Percentiles rank a stretch among this genome's conserved stretches.
phyloP scores from a whole-genome alignment of 2,797 vertebrate genomes.

The Melanotaenia parkinsoni region DNA sequence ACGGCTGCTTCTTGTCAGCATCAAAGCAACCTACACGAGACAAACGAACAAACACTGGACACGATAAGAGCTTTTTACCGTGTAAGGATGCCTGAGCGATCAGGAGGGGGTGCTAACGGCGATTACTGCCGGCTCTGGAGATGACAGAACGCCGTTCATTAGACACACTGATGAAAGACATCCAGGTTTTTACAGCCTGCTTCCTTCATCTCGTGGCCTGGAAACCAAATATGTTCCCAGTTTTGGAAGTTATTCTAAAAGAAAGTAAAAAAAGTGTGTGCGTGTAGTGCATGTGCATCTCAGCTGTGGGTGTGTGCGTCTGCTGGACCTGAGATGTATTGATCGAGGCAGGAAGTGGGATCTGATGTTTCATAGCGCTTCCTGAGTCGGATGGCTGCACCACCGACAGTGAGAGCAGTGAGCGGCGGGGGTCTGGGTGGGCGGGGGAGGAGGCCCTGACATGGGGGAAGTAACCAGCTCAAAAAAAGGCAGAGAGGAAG shows the following conservation, averaged over 20 bases:
- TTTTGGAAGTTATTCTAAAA: not conserved
- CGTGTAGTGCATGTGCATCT: not conserved
- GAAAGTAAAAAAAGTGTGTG: constrained; percentile 8
- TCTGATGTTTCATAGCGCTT: constrained; percentile 83
- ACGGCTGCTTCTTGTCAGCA: constrained; percentile 1
- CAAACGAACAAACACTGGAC: not conserved
- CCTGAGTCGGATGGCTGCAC: constrained; percentile 79
- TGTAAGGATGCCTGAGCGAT: not conserved
- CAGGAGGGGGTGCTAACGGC: not conserved
- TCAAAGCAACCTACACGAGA: constrained; percentile 1
- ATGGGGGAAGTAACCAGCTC: constrained; percentile 28
- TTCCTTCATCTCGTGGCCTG: not conserved
- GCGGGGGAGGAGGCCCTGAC: constrained; percentile 31
- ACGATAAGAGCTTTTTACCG: not conserved
- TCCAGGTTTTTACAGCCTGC: not conserved
- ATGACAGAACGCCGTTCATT: not conserved
- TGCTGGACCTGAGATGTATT: constrained; percentile 75
- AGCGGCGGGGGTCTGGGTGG: constrained; percentile 32
- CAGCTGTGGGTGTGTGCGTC: constrained; percentile 21
- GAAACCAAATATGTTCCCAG: not conserved
- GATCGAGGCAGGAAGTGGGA: constrained; percentile 87
- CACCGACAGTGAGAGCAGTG: constrained; percentile 46
- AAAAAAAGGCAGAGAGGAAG: constrained; percentile 35
- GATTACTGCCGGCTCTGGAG: not conserved
- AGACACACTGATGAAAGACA: constrained; percentile 11